These are phyloP conservation scores for Seriola rivoliana DNA, from an alignment of 2,113 vertebrate genomes.

Conservation along the genomic window DNA sequence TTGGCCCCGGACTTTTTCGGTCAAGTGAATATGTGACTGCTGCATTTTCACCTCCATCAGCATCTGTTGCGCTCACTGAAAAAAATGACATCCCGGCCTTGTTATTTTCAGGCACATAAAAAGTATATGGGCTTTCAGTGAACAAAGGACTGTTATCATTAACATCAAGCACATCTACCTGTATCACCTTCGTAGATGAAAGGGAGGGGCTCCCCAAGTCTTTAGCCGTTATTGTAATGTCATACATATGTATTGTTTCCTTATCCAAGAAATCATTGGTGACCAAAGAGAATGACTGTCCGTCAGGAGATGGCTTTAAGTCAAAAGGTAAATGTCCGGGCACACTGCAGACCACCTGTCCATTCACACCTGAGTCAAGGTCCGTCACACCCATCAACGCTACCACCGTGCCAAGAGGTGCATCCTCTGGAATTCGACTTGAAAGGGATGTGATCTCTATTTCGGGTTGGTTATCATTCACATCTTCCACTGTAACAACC, in stretches of 20 bases:
- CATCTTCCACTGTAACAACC: slow-evolving; percentile 80
- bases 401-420: slow-evolving; percentile 80
- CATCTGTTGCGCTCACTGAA: slow-evolving; percentile 77
- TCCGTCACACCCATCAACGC: slow-evolving; percentile 84
- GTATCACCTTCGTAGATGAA: slow-evolving; percentile 71
- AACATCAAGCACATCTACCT: slow-evolving; percentile 81
- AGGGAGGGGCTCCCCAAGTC: slow-evolving; percentile 80
- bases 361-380: slow-evolving; percentile 82
- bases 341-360: slow-evolving; percentile 80
- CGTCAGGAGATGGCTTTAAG: slow-evolving; percentile 78
- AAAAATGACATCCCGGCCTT: slow-evolving; percentile 75
- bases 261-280: slow-evolving; percentile 81
- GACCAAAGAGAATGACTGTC: slow-evolving; percentile 81
- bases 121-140: slow-evolving; percentile 73
- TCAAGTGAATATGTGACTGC: slow-evolving; percentile 74
- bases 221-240: slow-evolving; percentile 78
- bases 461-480: slow-evolving; percentile 85
- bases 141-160: slow-evolving; percentile 85
- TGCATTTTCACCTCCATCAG: slow-evolving; percentile 80
- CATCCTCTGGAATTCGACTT: slow-evolving; percentile 79
- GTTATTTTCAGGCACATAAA: slow-evolving; percentile 85
- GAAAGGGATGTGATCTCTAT: slow-evolving; percentile 83
- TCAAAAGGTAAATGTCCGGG: slow-evolving; percentile 78
- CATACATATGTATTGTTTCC: slow-evolving; percentile 71
- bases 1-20: slow-evolving; percentile 34